phyloP scores from a whole-genome alignment of 2,797 vertebrate genomes.

The Urophycis tenuis region DNA sequence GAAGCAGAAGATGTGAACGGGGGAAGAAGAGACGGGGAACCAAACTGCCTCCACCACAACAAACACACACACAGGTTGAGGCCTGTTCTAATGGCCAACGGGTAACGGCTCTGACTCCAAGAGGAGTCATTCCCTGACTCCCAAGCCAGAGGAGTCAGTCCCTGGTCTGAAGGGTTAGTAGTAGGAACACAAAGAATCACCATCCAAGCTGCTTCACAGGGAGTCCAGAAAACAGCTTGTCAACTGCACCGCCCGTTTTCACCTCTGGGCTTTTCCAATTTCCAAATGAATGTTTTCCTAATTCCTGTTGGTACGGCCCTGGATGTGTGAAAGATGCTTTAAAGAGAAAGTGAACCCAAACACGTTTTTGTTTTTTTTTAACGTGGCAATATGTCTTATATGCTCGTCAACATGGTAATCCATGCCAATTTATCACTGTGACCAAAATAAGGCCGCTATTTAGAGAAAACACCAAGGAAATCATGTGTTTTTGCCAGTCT shows the following conservation, averaged over 20 bases:
- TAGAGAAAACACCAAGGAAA: too few relatives aligned
- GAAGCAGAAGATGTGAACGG: background rate
- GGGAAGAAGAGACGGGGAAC: conserved; percentile 6
- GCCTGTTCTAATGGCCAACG: too few relatives aligned
- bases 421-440: too few relatives aligned
- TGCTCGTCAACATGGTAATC: too few relatives aligned
- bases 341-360: background rate
- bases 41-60: conserved; percentile 2
- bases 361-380: too few relatives aligned
- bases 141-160: background rate
- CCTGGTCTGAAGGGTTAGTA: background rate
- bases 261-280: background rate
- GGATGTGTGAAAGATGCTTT: background rate
- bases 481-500: too few relatives aligned
- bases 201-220: background rate
- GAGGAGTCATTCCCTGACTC: background rate
- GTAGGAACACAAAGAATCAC: background rate
- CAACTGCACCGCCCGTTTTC: background rate
- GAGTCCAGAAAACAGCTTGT: background rate
- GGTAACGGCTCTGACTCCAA: background rate
- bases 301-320: background rate
- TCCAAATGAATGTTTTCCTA: background rate
- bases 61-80: background rate
- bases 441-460: too few relatives aligned
- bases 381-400: too few relatives aligned